Conservation (phyloP, 2,113 vertebrate genomes). For the Passer domesticus region DNA sequence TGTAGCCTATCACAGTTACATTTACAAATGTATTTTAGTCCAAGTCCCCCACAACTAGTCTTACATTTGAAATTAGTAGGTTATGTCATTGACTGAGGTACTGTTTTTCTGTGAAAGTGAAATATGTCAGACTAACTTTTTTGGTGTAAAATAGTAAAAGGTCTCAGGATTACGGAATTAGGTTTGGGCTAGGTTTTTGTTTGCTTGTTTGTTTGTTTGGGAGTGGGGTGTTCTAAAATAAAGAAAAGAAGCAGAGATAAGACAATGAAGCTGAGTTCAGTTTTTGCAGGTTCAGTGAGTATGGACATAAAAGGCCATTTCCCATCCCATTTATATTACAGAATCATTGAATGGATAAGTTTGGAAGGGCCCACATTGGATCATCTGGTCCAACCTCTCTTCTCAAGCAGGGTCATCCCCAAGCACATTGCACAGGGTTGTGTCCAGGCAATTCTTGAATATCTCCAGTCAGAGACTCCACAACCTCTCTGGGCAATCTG, state of each 20-base stretch:
- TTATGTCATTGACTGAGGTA: background rate
- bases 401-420: background rate
- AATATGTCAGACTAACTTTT: background rate
- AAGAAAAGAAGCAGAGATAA: background rate
- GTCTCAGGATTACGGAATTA: background rate
- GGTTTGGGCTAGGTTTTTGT: background rate
- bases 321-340: background rate
- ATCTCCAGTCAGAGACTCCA: background rate
- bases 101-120: background rate
- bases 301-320: background rate
- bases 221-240: accelerated
- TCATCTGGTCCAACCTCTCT: background rate
- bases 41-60: background rate
- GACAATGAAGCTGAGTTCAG: background rate
- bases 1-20: background rate
- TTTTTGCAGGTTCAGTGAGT: background rate
- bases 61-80: background rate
- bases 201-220: background rate
- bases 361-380: background rate
- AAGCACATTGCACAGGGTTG: background rate
- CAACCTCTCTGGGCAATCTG: background rate
- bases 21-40: background rate
- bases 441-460: background rate
- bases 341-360: background rate
- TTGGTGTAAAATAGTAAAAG: background rate